A percentile compares a stretch with the other conserved stretches of the same genome.
phyloP scores from a whole-genome alignment of 2,888 invertebrate genomes.

The Graphium colonna region DNA sequence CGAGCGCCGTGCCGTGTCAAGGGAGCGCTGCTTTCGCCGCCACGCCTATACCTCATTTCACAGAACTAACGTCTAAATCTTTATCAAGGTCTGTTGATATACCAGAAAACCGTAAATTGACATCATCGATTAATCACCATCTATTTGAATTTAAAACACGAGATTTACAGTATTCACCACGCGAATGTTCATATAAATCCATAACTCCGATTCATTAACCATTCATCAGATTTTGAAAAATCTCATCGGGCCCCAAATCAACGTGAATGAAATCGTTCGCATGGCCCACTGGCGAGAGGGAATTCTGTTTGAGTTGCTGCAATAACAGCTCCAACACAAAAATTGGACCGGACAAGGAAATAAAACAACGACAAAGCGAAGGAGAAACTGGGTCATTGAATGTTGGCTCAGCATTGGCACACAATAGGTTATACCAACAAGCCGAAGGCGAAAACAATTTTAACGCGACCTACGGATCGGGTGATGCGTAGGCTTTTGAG shows the following conservation, averaged over 20 bases:
- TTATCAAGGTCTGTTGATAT: too few relatives aligned
- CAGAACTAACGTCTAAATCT: slow-evolving; percentile 8
- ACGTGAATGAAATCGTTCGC: background rate
- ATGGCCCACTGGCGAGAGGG: background rate
- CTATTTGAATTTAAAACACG: too few relatives aligned
- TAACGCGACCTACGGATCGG: slow-evolving; percentile 48
- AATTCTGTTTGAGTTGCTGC: slow-evolving; percentile 22
- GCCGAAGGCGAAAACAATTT: slow-evolving; percentile 60
- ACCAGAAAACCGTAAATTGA: too few relatives aligned
- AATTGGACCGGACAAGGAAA: slow-evolving; percentile 36
- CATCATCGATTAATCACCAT: too few relatives aligned
- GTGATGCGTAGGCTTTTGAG: slow-evolving; percentile 44
- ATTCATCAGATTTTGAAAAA: background rate
- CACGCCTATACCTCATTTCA: slow-evolving; percentile 46
- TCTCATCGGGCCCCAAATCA: background rate
- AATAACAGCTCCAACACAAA: slow-evolving; percentile 30
- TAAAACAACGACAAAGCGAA: slow-evolving; percentile 38
- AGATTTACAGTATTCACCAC: too few relatives aligned
- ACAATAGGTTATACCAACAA: slow-evolving; percentile 56
- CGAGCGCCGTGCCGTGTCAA: slow-evolving; percentile 77
- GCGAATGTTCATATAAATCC: too few relatives aligned
- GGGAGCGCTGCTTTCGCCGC: slow-evolving; percentile 78
- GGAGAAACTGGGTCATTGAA: slow-evolving; percentile 51
- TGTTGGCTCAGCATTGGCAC: slow-evolving; percentile 52
- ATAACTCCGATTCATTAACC: too few relatives aligned